Conservation (phyloP, 2,797 vertebrate species). For the Echeneis naucrates region DNA sequence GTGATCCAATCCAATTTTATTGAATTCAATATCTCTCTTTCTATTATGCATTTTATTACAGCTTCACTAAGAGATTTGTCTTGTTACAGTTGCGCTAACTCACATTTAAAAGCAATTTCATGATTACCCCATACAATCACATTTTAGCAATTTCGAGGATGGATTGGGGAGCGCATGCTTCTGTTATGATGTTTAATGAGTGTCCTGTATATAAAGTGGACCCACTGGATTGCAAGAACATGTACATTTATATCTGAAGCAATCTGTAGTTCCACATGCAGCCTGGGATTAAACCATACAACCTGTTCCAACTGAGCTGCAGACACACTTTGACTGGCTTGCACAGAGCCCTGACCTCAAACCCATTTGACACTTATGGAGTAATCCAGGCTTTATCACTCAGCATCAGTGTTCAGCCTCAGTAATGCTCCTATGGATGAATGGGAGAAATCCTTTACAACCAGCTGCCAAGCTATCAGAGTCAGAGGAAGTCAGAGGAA, state of each 20-base stretch:
- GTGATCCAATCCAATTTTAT: neutral
- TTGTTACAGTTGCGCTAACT: neutral
- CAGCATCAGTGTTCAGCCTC: conserved; percentile 15
- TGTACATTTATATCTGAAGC: neutral
- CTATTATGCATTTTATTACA: neutral
- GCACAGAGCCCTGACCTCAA: conserved; percentile 10
- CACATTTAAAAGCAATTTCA: neutral
- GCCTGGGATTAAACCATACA: conserved; percentile 4
- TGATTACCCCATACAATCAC: neutral
- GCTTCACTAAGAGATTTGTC: neutral
- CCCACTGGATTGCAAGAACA: neutral
- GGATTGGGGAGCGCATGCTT: neutral
- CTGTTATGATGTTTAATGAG: neutral
- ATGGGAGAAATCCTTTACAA: conserved; percentile 11
- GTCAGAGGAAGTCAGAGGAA: too few species aligned
- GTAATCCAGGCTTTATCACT: conserved; percentile 13
- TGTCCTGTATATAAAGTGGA: neutral
- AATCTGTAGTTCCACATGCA: neutral
- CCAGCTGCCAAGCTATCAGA: conserved; percentile 17
- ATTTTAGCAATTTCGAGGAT: neutral
- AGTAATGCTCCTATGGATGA: neutral
- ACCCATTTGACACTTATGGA: conserved; percentile 13
- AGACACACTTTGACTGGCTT: conserved; percentile 4
- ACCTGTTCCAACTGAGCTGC: neutral
- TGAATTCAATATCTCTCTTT: neutral